phyloP scores from a whole-genome alignment of 2,797 vertebrate species.

The Melanotaenia parkinsoni region DNA sequence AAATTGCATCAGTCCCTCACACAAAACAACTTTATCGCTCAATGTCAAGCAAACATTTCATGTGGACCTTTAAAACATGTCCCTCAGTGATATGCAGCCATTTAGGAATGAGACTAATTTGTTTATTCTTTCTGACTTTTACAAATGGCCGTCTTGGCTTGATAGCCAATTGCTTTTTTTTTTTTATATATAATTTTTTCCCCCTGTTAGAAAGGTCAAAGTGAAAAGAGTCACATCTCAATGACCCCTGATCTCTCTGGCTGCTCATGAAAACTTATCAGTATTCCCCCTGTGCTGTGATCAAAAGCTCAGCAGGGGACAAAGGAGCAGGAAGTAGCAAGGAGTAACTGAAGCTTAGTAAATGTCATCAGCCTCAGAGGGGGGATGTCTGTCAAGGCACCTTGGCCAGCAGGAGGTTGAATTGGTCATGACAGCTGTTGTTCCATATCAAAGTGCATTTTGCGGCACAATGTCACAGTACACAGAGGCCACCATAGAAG shows the following conservation, averaged over 20 bases:
- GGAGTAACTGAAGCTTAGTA: constrained; percentile 56
- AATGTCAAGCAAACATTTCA: constrained; percentile 55
- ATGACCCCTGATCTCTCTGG: constrained; percentile 26
- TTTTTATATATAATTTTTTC: background rate
- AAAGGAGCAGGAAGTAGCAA: constrained; percentile 37
- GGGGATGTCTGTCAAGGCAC: constrained; percentile 61
- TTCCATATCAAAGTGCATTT: constrained; percentile 57
- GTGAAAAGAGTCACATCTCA: constrained; percentile 41
- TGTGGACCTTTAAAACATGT: constrained; percentile 33
- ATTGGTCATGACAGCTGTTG: constrained; percentile 58
- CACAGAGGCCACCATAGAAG: constrained; percentile 6
- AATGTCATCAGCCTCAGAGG: constrained; percentile 70
- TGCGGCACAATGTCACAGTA: constrained; percentile 37
- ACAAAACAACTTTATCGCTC: constrained; percentile 51
- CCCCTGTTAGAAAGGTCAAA: constrained; percentile 47
- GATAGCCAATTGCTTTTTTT: constrained; percentile 7
- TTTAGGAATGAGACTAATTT: constrained; percentile 47
- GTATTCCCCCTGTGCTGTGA: constrained; percentile 52
- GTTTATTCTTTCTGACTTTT: constrained; percentile 14
- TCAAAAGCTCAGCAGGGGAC: constrained; percentile 49
- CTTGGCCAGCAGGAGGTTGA: constrained; percentile 51
- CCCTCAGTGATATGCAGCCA: constrained; percentile 31
- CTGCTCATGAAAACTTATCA: constrained; percentile 55
- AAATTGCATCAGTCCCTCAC: constrained; percentile 68
- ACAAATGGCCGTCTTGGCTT: constrained; percentile 29